A percentile compares a stretch with the other conserved stretches of the same genome.
phyloP scores from a whole-genome alignment of 2,113 vertebrate species.

The Micromys minutus region DNA sequence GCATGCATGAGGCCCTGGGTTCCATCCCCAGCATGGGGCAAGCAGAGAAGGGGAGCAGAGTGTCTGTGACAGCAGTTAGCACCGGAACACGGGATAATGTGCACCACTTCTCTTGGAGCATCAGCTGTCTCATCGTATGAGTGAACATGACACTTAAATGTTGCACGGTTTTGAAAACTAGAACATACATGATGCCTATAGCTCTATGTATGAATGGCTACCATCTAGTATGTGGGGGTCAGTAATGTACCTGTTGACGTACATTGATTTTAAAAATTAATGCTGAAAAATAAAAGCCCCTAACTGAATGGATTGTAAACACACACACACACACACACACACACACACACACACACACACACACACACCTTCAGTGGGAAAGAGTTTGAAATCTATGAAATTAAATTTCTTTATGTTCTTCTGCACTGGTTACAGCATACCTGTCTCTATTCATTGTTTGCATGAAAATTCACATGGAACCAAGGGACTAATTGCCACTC shows the following conservation, averaged over 20 bases:
- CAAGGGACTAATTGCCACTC: not conserved
- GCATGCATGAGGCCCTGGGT: not conserved
- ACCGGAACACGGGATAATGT: not conserved
- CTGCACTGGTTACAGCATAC: not conserved
- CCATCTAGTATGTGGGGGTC: not conserved
- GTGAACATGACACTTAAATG: not conserved
- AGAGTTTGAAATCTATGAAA: not conserved
- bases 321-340: no score
- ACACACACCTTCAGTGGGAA: not conserved
- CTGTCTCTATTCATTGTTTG: not conserved
- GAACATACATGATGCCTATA: not conserved
- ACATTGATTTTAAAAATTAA: not conserved
- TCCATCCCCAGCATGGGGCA: not conserved
- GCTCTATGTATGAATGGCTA: not conserved
- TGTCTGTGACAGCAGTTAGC: not conserved
- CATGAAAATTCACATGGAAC: not conserved
- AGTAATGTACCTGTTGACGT: not conserved
- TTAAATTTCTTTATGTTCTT: not conserved
- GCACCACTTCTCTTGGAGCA: no score
- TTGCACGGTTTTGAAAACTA: not conserved
- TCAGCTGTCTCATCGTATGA: not conserved
- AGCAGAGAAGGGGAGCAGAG: not conserved
- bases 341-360: no score
- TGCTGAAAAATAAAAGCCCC: not conserved
- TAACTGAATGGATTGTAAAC: not conserved